Percentiles rank a stretch among this genome's conserved stretches.
Conservation (phyloP, 2,113 vertebrate species). For the Channa argus region DNA sequence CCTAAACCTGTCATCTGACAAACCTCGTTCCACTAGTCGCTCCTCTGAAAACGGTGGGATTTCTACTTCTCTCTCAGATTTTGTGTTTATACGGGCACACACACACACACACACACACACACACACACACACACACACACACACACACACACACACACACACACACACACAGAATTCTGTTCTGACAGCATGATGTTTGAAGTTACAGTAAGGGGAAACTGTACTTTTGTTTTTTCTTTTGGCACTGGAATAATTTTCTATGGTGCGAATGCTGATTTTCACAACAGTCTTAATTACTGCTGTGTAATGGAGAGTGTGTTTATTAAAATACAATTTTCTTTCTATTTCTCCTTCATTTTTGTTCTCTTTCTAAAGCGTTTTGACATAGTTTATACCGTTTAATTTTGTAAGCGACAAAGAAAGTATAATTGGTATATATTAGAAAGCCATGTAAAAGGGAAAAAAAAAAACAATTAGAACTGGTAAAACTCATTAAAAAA, state of each 20-base stretch:
- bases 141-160: constrained; percentile 1
- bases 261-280: too few relatives aligned
- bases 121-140: constrained; percentile 1
- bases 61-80: constrained; percentile 41
- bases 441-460: background rate
- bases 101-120: constrained; percentile 2
- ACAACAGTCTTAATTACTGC: too few relatives aligned
- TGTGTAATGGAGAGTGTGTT: too few relatives aligned
- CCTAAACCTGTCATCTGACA: too few relatives aligned
- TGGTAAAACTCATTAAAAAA: background rate
- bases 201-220: constrained; percentile 28
- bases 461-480: background rate
- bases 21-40: too few relatives aligned
- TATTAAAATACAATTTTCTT: too few relatives aligned
- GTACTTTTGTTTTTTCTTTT: constrained; percentile 10
- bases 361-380: background rate
- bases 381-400: background rate
- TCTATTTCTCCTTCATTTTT: background rate
- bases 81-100: constrained; percentile 51
- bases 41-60: background rate
- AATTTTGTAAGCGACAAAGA: too few relatives aligned
- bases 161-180: constrained; percentile 19
- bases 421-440: background rate
- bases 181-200: constrained; percentile 73
- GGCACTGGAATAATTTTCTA: too few relatives aligned